Conservation (phyloP, 2,797 vertebrate genomes). For the Cirrhinus mrigala region DNA sequence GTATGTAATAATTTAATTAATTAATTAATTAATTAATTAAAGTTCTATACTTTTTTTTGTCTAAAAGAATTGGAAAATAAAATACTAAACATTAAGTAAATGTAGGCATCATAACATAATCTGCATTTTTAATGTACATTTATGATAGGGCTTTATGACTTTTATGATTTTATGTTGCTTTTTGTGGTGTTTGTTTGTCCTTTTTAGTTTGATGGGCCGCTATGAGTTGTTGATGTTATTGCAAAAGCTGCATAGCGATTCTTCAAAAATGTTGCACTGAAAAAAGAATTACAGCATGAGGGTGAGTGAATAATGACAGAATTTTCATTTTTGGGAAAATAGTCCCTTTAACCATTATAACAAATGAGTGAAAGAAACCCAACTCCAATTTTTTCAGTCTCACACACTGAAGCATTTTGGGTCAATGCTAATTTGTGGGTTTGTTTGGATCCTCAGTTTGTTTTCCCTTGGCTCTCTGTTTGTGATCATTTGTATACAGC, state of each 20-base stretch:
- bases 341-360: background rate
- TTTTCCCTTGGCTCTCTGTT: slow-evolving; percentile 46
- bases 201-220: background rate
- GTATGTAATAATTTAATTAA: no score
- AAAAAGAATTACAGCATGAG: background rate
- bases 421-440: slow-evolving; percentile 17
- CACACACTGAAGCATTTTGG: background rate
- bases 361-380: background rate
- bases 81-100: background rate
- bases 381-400: background rate
- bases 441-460: slow-evolving; percentile 41
- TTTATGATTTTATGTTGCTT: background rate
- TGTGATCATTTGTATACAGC: slow-evolving; percentile 48
- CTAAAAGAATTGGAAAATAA: background rate
- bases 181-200: background rate
- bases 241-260: background rate
- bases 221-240: background rate
- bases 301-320: background rate
- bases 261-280: background rate
- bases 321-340: background rate
- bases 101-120: background rate
- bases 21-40: no score
- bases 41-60: no score
- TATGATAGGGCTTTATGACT: no score
- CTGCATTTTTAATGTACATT: background rate